Conservation (phyloP, 2,888 invertebrate species). For the Acleris literana region DNA sequence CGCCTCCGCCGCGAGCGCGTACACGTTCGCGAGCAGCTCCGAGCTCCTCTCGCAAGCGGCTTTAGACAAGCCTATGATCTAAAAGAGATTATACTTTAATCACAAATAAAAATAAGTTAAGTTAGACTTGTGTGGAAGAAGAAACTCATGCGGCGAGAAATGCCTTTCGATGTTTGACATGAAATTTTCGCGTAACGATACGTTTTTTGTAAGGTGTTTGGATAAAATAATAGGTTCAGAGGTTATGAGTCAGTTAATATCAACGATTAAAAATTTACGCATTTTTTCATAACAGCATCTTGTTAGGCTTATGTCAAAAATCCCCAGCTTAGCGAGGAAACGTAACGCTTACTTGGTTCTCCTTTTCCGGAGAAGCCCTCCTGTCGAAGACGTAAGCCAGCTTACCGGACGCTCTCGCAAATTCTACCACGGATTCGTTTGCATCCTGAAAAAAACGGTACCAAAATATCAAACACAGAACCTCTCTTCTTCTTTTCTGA, state of each 20-base stretch:
- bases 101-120: too few species aligned
- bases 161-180: too few species aligned
- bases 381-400: slow-evolving; percentile 39
- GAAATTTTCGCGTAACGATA: too few species aligned
- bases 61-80: slow-evolving; percentile 30
- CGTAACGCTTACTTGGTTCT: slow-evolving; percentile 45
- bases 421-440: slow-evolving; percentile 15
- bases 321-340: neutral
- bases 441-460: slow-evolving; percentile 8
- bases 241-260: too few species aligned
- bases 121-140: too few species aligned
- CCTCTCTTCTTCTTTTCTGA: too few species aligned
- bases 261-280: too few species aligned
- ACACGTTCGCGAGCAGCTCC: slow-evolving; percentile 38
- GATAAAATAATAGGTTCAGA: neutral
- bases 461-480: neutral
- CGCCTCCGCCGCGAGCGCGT: slow-evolving; percentile 26
- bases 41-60: slow-evolving; percentile 11
- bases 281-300: too few species aligned
- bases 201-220: too few species aligned
- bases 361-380: slow-evolving; percentile 39
- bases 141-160: too few species aligned
- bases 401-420: slow-evolving; percentile 19
- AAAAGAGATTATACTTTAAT: neutral
- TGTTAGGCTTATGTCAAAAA: too few species aligned